Evolutionary conservation across 2,888 invertebrate genomes (phyloP).

Genomic region (Noctua pronuba): DNA sequence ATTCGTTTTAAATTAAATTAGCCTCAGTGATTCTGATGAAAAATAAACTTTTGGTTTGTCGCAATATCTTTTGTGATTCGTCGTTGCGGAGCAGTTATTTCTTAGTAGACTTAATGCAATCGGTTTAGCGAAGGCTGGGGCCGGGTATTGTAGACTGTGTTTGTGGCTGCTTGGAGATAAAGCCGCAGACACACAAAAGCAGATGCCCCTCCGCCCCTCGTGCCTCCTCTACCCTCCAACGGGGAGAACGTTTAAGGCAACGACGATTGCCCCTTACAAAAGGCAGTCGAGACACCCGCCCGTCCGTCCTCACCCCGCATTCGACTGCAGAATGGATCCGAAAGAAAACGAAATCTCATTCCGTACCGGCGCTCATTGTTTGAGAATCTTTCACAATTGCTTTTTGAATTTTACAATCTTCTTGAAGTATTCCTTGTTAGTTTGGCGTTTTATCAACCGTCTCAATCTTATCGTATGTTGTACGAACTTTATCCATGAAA

Average conservation of each 20-base stretch:
- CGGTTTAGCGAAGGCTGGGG: constrained; percentile 75
- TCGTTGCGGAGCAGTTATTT: constrained; percentile 65
- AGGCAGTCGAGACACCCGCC: constrained; percentile 70
- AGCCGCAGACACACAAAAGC: constrained; percentile 82
- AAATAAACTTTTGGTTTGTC: constrained; percentile 68
- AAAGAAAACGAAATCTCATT: constrained; percentile 87
- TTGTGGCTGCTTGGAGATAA: constrained; percentile 82
- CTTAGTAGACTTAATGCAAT: constrained; percentile 80
- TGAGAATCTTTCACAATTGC: constrained; percentile 83
- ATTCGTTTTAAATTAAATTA: constrained; percentile 65
- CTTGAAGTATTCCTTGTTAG: constrained; percentile 71
- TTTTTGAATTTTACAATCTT: constrained; percentile 82
- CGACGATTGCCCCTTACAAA: constrained; percentile 86
- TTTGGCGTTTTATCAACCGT: constrained; percentile 61
- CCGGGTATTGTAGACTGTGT: constrained; percentile 71
- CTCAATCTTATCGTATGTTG: constrained; percentile 30
- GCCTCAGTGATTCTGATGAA: constrained; percentile 45
- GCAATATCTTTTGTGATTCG: constrained; percentile 67
- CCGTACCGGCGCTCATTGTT: constrained; percentile 82
- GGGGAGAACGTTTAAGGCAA: constrained; percentile 82
- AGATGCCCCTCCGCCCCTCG: constrained; percentile 73
- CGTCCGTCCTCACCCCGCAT: constrained; percentile 69
- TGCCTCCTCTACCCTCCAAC: constrained; percentile 67
- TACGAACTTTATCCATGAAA: constrained; percentile 46
- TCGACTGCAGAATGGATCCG: constrained; percentile 79